Base-by-base conservation (phyloP, 53 echinoderm and acorn worm species). In the Actinopyga echinites region DNA sequence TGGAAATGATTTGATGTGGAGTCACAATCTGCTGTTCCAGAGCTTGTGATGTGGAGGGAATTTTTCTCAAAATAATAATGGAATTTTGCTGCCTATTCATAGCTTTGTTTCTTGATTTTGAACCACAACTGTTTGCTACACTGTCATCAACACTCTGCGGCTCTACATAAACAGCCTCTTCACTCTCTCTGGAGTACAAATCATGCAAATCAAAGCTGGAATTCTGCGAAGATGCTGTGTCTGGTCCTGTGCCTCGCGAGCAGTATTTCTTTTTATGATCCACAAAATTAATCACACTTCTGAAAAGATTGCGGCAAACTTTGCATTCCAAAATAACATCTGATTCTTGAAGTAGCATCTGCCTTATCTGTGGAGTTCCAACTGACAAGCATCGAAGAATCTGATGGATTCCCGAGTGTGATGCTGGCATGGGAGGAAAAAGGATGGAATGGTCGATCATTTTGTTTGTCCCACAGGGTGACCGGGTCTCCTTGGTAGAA, bases 211-310 rank as follows among this genome's bases (percentile, higher is more conserved):
- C 74, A 17, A 89, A 83, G 59, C 79, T 59, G 25, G 55, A 25
- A 49, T 49, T 58, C 64, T 88, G 83, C 11, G 77, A 40, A 1
- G 83, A 74, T 28, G 26, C 20, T 12, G 30, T n/a, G 6, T 80
- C 81, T 23, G 81, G 59, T 25, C 73, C 64, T 0, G 61, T 38
- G 34, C 49, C 32, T 31, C 75, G 85, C 29, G 83, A 88, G 79
- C 96, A 96, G 82, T 90, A 95, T 62, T 86, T 79, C 75, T 85
- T 89, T 79, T 96, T 96, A 74, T 96, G 96, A 52, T 96, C 96
- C 7, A 96, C 81, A 75, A 96, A 93, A 73, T 96, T 96, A 53
- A 90, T 78, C 74, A 96, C 85, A 26, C 93, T 91, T 30, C 96
- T 85, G 74, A 96, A 96, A 21, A 96, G 86, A 62, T 85, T 92